Conservation (phyloP, 92 coral and sea anemone genomes). For the Anthopleura xanthogrammica region DNA sequence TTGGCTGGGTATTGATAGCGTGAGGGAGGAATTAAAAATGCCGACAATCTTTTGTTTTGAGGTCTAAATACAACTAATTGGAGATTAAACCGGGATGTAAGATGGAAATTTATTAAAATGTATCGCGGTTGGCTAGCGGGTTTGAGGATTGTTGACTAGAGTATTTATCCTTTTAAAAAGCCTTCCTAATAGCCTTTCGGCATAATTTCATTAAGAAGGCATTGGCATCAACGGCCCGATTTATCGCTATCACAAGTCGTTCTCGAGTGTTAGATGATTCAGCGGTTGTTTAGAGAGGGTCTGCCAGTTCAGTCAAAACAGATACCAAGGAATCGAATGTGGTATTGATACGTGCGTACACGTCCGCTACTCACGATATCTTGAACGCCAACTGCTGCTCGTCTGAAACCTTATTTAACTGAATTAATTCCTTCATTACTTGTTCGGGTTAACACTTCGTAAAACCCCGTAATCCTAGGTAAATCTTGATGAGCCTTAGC, state of each 20-base stretch:
- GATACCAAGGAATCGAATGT: not conserved
- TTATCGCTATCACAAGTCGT: conserved; percentile 1
- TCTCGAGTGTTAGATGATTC: conserved; percentile 23
- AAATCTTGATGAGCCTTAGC: conserved; percentile 19
- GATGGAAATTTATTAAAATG: conserved; percentile 72
- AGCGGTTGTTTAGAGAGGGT: conserved; percentile 71
- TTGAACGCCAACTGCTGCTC: not conserved
- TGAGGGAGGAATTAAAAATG: conserved; percentile 47
- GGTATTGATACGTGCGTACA: not conserved
- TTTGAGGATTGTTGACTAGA: conserved; percentile 13
- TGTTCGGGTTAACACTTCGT: conserved; percentile 23
- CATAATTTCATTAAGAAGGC: conserved; percentile 25
- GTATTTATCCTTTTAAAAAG: not conserved
- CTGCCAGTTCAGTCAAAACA: conserved; percentile 68
- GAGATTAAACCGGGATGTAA: conserved; percentile 77
- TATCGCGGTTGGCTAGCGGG: conserved; percentile 43
- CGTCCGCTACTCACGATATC: conserved; percentile 7
- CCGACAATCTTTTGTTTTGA: conserved; percentile 79
- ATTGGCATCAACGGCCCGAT: not conserved
- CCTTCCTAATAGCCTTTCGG: conserved; percentile 4
- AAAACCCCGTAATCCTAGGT: conserved; percentile 34
- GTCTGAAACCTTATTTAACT: conserved; percentile 1
- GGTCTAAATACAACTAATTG: conserved; percentile 88
- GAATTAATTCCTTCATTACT: conserved; percentile 13
- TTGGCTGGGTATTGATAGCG: conserved; percentile 68